A percentile compares a stretch with the other conserved stretches of the same genome.
phyloP scores from a whole-genome alignment of 2,888 invertebrate genomes.

The Ectemnius continuus region DNA sequence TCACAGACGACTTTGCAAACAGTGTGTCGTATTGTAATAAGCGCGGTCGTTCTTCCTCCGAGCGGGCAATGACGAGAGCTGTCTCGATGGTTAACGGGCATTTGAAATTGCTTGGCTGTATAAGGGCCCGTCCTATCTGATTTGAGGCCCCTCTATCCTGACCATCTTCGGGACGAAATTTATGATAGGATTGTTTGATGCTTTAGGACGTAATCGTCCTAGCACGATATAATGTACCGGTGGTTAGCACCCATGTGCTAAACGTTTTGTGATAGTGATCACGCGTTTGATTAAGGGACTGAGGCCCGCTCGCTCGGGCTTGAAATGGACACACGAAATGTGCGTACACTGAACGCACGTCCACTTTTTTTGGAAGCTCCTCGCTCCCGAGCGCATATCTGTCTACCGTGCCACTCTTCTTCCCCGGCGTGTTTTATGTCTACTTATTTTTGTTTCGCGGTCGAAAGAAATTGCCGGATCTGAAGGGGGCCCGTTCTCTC shows the following conservation, averaged over 20 bases:
- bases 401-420: constrained; percentile 56
- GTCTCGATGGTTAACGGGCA: constrained; percentile 29
- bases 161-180: too few species aligned
- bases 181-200: too few species aligned
- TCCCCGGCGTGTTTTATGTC: constrained; percentile 51
- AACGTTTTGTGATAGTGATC: too few species aligned
- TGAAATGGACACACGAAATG: too few species aligned
- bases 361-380: constrained; percentile 43
- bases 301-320: too few species aligned
- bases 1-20: constrained; percentile 23
- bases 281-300: too few species aligned
- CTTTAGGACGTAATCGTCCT: too few species aligned
- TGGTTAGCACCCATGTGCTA: too few species aligned
- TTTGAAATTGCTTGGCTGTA: neutral
- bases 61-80: constrained; percentile 15
- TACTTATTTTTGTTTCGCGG: constrained; percentile 42
- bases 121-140: too few species aligned
- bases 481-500: constrained; percentile 29
- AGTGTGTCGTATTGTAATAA: constrained; percentile 30
- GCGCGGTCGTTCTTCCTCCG: constrained; percentile 18
- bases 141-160: too few species aligned
- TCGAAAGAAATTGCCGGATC: constrained; percentile 58
- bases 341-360: neutral
- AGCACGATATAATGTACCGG: too few species aligned
- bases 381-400: constrained; percentile 46